Conservation (phyloP, 1,140 invertebrate genomes). For the Drosophila gunungcola region DNA sequence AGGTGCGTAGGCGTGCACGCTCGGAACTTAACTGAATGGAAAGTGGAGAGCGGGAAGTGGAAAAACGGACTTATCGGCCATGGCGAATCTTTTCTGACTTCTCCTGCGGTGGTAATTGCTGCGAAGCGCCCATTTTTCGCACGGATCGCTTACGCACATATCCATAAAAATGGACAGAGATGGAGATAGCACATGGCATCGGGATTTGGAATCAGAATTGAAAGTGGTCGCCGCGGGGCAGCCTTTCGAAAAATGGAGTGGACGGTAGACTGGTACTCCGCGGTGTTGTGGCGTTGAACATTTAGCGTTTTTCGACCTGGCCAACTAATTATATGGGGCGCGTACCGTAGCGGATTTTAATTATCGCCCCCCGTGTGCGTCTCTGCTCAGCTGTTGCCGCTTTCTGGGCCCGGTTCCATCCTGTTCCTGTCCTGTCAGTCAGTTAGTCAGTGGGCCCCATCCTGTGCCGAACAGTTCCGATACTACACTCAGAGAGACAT, state of each 20-base stretch:
- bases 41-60: conserved; percentile 22
- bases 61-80: conserved; percentile 54
- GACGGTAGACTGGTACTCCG: background rate
- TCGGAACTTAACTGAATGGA: conserved; percentile 48
- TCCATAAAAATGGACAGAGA: conserved; percentile 78
- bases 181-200: conserved; percentile 29
- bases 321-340: conserved; percentile 80
- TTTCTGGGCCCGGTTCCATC: conserved; percentile 22
- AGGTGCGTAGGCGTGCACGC: conserved; percentile 74
- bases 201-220: conserved; percentile 50
- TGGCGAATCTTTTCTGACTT: conserved; percentile 55
- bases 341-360: conserved; percentile 78
- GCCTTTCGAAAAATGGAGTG: conserved; percentile 25
- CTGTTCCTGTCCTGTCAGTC: conserved; percentile 42
- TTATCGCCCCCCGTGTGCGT: conserved; percentile 55
- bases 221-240: conserved; percentile 24
- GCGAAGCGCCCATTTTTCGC: conserved; percentile 83
- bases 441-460: conserved; percentile 47
- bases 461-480: conserved; percentile 15
- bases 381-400: conserved; percentile 68
- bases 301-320: conserved; percentile 46
- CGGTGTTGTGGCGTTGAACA: conserved; percentile 6
- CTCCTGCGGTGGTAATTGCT: conserved; percentile 75
- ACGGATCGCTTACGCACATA: conserved; percentile 82
- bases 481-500: conserved; percentile 10